Conservation (phyloP, 2,113 vertebrate genomes). For the Pogona vitticeps region DNA sequence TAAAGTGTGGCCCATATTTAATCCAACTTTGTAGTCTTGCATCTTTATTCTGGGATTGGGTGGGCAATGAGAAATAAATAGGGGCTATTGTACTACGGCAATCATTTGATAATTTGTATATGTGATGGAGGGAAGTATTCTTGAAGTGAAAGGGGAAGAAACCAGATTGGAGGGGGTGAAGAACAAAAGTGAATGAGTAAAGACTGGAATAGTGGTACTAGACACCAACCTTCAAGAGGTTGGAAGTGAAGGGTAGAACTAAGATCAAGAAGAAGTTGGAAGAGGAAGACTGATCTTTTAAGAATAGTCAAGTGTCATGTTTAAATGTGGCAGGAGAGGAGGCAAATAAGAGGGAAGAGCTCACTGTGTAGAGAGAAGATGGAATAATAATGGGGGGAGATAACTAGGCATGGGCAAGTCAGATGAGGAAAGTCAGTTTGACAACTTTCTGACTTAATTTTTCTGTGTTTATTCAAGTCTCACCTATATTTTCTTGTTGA, state of each 20-base stretch:
- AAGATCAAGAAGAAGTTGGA: not conserved
- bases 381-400: not conserved
- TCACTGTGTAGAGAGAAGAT: too few species aligned
- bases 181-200: not conserved
- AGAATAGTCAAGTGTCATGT: not conserved
- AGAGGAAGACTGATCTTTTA: not conserved
- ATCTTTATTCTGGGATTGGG: too few species aligned
- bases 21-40: too few species aligned
- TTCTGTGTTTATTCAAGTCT: too few species aligned
- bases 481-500: too few species aligned
- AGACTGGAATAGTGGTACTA: not conserved
- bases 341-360: not conserved
- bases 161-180: not conserved
- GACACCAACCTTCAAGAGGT: not conserved
- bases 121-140: not conserved
- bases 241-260: not conserved
- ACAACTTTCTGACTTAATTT: too few species aligned
- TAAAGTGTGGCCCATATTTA: too few species aligned
- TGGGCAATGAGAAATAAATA: too few species aligned
- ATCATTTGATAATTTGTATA: not conserved
- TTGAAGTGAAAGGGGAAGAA: not conserved
- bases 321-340: not conserved
- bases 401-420: not conserved
- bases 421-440: not conserved
- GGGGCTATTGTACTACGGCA: not conserved